A percentile compares a stretch with the other conserved stretches of the same genome.
phyloP scores from a whole-genome alignment of 2,888 invertebrate species.

The Petrolisthes manimaculis region DNA sequence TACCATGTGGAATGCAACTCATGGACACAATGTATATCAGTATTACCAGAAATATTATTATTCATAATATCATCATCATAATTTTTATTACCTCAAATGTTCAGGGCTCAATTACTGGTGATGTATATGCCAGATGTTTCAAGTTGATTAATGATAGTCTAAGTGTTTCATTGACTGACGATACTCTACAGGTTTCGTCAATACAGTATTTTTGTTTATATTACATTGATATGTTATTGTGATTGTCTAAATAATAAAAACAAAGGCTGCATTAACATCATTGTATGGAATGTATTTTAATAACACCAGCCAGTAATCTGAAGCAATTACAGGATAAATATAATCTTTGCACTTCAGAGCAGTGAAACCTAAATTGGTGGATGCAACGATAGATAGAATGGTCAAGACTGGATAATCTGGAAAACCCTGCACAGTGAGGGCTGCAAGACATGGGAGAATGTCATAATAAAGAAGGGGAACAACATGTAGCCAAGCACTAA shows the following conservation, averaged over 20 bases:
- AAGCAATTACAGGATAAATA: no score
- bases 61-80: conserved; percentile 46
- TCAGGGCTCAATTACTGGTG: conserved; percentile 31
- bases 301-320: no score
- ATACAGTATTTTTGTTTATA: conserved; percentile 29
- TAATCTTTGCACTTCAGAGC: no score
- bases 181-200: conserved; percentile 25
- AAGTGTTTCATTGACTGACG: conserved; percentile 35
- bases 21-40: conserved; percentile 51
- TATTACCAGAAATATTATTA: conserved; percentile 52
- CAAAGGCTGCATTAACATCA: conserved; percentile 44
- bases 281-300: no score
- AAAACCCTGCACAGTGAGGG: no score
- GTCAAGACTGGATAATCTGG: no score
- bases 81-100: conserved; percentile 53
- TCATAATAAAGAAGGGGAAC: no score
- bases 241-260: conserved; percentile 26
- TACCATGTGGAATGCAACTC: conserved; percentile 49
- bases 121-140: conserved; percentile 27
- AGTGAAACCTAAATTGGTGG: no score
- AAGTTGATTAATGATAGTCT: conserved; percentile 27
- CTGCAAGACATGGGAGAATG: no score
- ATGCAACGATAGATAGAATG: no score
- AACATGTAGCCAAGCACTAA: no score
- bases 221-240: conserved; percentile 36